Percentiles rank a stretch among this genome's conserved stretches.
Conservation (phyloP, 2,888 invertebrate species). For the Coenonympha glycerion region DNA sequence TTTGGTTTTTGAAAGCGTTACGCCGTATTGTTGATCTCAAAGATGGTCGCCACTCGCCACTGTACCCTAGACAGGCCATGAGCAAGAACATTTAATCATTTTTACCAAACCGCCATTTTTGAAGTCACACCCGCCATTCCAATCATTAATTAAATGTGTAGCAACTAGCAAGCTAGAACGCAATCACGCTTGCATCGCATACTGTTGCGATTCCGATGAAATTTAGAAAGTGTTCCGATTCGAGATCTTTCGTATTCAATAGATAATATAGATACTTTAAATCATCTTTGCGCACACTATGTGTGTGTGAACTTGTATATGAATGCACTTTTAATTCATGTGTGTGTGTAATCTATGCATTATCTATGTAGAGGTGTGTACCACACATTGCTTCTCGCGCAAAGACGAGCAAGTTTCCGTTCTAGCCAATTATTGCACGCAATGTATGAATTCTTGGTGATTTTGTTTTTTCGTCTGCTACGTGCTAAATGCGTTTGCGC, state of each 20-base stretch:
- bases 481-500: background rate
- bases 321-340: too few relatives aligned
- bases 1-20: too few relatives aligned
- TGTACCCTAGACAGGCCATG: too few relatives aligned
- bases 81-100: background rate
- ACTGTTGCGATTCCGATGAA: slow-evolving; percentile 19
- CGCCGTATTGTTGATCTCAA: too few relatives aligned
- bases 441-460: background rate
- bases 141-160: background rate
- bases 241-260: slow-evolving; percentile 16
- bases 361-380: too few relatives aligned
- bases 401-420: slow-evolving; percentile 18
- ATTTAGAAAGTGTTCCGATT: slow-evolving; percentile 30
- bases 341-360: too few relatives aligned
- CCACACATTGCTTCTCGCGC: too few relatives aligned
- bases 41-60: too few relatives aligned
- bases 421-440: slow-evolving; percentile 8
- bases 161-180: background rate
- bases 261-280: slow-evolving; percentile 7
- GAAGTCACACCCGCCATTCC: background rate
- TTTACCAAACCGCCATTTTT: background rate
- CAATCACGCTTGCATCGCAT: slow-evolving; percentile 9
- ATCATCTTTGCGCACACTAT: too few relatives aligned
- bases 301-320: too few relatives aligned
- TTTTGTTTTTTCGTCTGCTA: background rate